These are phyloP conservation scores for Telenomus remus DNA, from an alignment of 1,140 invertebrate species.

Conservation along the genomic window DNA sequence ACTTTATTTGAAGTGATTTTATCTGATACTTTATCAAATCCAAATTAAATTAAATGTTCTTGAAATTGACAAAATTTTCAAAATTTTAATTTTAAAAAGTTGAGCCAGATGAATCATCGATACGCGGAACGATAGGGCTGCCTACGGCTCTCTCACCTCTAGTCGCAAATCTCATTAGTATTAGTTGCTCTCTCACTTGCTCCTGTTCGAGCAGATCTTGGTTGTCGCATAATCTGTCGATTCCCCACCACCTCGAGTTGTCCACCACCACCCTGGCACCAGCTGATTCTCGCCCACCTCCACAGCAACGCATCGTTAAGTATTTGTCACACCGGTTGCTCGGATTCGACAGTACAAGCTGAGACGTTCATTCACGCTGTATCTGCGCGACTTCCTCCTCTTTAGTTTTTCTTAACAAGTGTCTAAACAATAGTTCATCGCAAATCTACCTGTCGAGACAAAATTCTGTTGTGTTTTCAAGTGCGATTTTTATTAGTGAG, in stretches of 20 bases:
- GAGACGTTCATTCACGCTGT: conserved; percentile 37
- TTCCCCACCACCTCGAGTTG: conserved; percentile 10
- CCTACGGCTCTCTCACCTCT: conserved; percentile 29
- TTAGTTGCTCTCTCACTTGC: conserved; percentile 6
- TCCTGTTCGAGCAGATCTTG: conserved; percentile 3
- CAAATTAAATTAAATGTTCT: no score
- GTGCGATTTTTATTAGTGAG: no score
- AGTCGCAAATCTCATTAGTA: conserved; percentile 39
- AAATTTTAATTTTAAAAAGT: no score
- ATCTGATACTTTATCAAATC: no score
- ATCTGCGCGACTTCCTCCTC: not conserved
- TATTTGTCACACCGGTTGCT: conserved; percentile 54
- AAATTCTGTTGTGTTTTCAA: no score
- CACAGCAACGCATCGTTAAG: conserved; percentile 46
- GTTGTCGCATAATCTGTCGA: conserved; percentile 26
- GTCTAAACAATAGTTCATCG: no score
- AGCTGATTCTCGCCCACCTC: conserved; percentile 48
- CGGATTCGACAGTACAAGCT: conserved; percentile 39
- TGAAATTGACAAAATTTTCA: no score
- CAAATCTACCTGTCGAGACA: no score
- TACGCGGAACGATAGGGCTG: conserved; percentile 23
- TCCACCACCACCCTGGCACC: conserved; percentile 31
- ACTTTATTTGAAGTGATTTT: no score
- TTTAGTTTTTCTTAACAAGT: no score
- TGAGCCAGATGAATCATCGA: conserved; percentile 38